phyloP scores from a whole-genome alignment of 2,797 vertebrate species.

The Ptychobarbus kaznakovi region DNA sequence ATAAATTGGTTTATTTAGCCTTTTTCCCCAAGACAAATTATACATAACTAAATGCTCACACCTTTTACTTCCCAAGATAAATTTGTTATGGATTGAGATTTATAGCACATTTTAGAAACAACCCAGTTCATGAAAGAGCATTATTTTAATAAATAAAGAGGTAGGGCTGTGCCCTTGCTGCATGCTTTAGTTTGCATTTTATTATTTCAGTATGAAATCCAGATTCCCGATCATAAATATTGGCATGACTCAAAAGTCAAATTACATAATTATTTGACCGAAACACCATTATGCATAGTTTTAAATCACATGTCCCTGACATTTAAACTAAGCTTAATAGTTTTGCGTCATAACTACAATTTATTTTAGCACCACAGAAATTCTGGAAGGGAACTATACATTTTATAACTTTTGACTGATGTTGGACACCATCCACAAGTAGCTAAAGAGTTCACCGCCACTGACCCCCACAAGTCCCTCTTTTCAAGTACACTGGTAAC shows the following conservation, averaged over 20 bases:
- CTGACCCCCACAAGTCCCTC: constrained; percentile 9
- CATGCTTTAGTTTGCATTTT: neutral
- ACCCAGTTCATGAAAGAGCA: neutral
- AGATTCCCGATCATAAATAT: neutral
- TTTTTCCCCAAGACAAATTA: neutral
- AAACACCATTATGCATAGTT: neutral
- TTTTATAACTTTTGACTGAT: neutral
- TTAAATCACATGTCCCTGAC: neutral
- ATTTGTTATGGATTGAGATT: neutral
- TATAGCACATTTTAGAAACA: neutral
- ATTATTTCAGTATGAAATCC: neutral
- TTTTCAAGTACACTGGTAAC: constrained; percentile 22
- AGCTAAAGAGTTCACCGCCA: neutral
- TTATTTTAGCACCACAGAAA: neutral
- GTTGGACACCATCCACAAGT: neutral
- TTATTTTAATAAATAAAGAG: neutral
- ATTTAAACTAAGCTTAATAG: neutral
- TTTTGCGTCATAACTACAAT: no score
- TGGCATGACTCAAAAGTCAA: neutral
- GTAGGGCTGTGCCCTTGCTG: neutral
- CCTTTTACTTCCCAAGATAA: neutral
- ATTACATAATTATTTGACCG: neutral
- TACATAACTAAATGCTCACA: neutral
- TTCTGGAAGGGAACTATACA: neutral
- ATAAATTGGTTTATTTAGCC: neutral